These are phyloP conservation scores for Brachycybe producta DNA, from an alignment of 2,888 invertebrate species.

Conservation along the genomic window DNA sequence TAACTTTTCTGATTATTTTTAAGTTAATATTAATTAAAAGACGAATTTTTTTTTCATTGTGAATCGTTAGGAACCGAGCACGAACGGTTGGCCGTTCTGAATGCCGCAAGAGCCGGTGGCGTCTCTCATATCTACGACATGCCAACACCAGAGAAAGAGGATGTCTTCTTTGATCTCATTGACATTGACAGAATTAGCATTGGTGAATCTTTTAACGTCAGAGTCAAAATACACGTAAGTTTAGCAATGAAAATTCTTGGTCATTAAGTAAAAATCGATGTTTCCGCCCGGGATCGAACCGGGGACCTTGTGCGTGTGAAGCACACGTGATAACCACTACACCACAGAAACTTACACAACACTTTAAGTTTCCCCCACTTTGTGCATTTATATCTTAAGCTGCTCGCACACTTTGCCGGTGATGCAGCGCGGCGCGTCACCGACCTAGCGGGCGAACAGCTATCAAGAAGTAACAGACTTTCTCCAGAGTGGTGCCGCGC, in stretches of 20 bases:
- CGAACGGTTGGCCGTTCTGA: slow-evolving; percentile 58
- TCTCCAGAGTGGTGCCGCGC: too few relatives aligned
- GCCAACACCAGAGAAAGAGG: slow-evolving; percentile 24
- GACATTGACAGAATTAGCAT: slow-evolving; percentile 52
- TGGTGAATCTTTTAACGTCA: slow-evolving; percentile 52
- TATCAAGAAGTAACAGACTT: too few relatives aligned
- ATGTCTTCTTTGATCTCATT: slow-evolving; percentile 40
- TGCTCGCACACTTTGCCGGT: too few relatives aligned
- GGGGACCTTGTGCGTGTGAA: slow-evolving; percentile 7
- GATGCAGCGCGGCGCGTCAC: too few relatives aligned
- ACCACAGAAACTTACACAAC: too few relatives aligned
- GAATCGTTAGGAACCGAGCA: slow-evolving; percentile 44
- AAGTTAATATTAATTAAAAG: background rate
- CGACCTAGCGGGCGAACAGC: too few relatives aligned
- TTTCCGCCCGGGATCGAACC: slow-evolving; percentile 3
- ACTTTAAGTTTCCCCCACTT: too few relatives aligned
- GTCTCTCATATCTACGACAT: slow-evolving; percentile 25
- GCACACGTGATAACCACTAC: slow-evolving; percentile 8
- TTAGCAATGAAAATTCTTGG: slow-evolving; percentile 17
- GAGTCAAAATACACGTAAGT: slow-evolving; percentile 49
- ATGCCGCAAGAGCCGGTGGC: slow-evolving; percentile 48
- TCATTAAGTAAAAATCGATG: background rate
- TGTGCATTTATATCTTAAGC: too few relatives aligned
- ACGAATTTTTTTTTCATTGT: background rate
- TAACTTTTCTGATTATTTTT: background rate